Evolutionary conservation across 2,113 vertebrate species (phyloP).

Genomic region (Riparia riparia): DNA sequence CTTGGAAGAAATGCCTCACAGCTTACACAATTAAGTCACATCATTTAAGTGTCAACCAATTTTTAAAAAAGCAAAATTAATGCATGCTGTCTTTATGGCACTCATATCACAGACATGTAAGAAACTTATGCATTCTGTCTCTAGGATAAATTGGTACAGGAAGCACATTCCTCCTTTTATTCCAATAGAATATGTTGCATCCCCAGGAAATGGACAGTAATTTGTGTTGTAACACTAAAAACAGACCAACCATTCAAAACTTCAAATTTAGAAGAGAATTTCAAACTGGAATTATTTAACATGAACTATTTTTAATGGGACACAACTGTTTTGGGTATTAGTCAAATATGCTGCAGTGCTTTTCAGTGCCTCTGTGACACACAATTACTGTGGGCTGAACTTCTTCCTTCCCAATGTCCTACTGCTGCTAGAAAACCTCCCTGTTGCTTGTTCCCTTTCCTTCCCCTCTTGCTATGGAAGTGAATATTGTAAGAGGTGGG

Average conservation of each 20-base stretch:
- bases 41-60: neutral
- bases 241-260: neutral
- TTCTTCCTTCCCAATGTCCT: neutral
- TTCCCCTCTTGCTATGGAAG: neutral
- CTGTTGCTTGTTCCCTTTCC: neutral
- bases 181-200: neutral
- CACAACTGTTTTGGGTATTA: neutral
- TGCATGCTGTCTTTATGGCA: neutral
- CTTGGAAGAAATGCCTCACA: neutral
- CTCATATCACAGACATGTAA: neutral
- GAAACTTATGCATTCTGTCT: neutral
- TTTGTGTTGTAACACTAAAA: neutral
- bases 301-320: neutral
- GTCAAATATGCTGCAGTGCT: neutral
- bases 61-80: neutral
- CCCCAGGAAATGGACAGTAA: neutral
- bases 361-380: neutral
- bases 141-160: neutral
- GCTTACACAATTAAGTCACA: fast-evolving
- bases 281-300: neutral
- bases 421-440: neutral
- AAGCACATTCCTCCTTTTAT: neutral
- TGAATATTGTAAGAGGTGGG: neutral
- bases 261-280: neutral
- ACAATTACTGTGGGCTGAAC: neutral